phyloP scores from a whole-genome alignment of 2,113 vertebrate species.

The Varanus komodoensis region DNA sequence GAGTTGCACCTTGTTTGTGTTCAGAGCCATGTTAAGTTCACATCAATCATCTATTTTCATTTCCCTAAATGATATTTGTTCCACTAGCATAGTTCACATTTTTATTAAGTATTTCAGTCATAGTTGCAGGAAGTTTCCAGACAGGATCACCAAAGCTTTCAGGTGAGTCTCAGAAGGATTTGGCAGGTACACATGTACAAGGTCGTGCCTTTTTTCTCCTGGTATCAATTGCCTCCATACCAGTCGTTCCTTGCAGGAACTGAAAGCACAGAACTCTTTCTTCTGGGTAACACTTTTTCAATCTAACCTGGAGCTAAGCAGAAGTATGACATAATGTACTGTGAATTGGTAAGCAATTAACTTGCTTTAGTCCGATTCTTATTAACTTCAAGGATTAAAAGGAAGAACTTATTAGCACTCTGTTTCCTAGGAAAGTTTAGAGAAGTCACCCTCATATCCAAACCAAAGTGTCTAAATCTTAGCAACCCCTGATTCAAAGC shows the following conservation, averaged over 20 bases:
- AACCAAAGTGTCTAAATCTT: neutral
- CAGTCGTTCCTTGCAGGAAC: neutral
- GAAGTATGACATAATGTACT: too few species aligned
- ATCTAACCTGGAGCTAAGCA: neutral
- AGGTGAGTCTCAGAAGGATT: neutral
- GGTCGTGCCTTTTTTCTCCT: neutral
- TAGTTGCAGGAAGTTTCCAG: neutral
- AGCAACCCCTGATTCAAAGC: neutral
- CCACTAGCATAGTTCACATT: slow-evolving; percentile 27
- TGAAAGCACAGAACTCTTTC: neutral
- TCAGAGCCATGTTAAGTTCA: fast-evolving
- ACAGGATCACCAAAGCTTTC: neutral
- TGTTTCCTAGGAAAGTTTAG: neutral
- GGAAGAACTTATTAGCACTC: neutral
- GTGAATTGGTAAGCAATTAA: neutral
- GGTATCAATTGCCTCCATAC: neutral
- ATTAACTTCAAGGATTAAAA: neutral
- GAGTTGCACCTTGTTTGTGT: slow-evolving; percentile 13
- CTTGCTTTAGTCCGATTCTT: neutral
- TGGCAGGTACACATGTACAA: neutral
- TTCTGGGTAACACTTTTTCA: neutral
- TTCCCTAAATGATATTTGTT: fast-evolving
- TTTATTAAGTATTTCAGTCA: slow-evolving; percentile 53
- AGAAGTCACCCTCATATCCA: neutral
- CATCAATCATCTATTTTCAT: slow-evolving; percentile 10